Conservation (phyloP, 2,113 vertebrate genomes). For the Athene cunicularia region DNA sequence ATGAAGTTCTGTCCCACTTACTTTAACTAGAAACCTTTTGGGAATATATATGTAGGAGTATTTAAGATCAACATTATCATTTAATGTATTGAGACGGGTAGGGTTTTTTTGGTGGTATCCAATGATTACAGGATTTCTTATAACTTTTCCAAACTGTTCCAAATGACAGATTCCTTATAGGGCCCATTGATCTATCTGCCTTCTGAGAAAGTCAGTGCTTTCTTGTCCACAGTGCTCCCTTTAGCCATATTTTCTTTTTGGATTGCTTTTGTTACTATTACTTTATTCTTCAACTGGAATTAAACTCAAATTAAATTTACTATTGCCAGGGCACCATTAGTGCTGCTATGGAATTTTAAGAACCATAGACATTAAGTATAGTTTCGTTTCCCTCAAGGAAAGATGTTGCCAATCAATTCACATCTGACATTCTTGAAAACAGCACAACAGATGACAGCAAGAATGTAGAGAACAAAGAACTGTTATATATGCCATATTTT, state of each 20-base stretch:
- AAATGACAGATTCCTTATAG: background rate
- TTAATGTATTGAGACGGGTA: background rate
- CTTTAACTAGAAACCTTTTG: background rate
- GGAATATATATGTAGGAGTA: background rate
- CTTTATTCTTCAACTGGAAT: background rate
- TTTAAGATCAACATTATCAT: background rate
- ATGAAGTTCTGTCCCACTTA: background rate
- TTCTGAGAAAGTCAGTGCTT: background rate
- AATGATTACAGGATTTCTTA: background rate
- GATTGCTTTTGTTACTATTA: background rate
- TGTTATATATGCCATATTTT: conserved; percentile 26
- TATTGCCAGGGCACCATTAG: background rate
- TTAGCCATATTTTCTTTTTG: background rate
- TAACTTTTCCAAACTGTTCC: background rate
- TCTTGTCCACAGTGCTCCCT: background rate
- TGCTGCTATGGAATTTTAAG: background rate
- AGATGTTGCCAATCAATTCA: conserved; percentile 33
- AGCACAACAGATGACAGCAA: conserved; percentile 24
- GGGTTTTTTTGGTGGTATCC: background rate
- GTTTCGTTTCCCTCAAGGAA: background rate
- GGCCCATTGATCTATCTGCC: background rate
- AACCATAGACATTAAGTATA: background rate
- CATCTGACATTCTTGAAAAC: conserved; percentile 23
- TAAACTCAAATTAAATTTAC: background rate
- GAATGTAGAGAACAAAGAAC: conserved; percentile 28